These are phyloP conservation scores for Parascotia fuliginaria DNA, from an alignment of 2,888 invertebrate species.

Conservation along the genomic window DNA sequence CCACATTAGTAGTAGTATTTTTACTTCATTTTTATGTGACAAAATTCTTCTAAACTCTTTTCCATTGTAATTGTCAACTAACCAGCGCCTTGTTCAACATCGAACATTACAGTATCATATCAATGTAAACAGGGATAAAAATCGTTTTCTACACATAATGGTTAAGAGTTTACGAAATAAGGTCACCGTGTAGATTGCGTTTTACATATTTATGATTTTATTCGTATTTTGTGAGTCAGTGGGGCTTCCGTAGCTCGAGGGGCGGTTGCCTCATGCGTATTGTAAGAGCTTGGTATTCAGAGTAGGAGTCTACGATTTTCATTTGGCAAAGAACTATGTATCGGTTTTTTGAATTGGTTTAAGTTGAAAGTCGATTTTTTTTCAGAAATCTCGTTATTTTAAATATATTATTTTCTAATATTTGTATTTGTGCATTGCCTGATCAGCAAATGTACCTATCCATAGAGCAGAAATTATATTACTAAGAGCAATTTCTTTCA, in stretches of 20 bases:
- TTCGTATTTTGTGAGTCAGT: conserved; percentile 41
- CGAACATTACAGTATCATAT: background rate
- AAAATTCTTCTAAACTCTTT: background rate
- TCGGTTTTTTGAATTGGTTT: background rate
- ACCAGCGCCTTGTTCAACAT: background rate
- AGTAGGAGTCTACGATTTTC: background rate
- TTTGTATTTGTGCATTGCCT: too few relatives aligned
- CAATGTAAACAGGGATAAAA: background rate
- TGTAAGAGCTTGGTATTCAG: conserved; percentile 18
- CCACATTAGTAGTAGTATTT: too few relatives aligned
- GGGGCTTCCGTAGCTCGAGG: conserved; percentile 20
- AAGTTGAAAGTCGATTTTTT: too few relatives aligned
- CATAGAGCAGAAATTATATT: too few relatives aligned
- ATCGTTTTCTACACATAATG: conserved; percentile 20
- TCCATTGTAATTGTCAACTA: background rate
- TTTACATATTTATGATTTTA: conserved; percentile 39
- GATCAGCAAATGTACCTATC: too few relatives aligned
- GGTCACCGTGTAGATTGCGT: conserved; percentile 34
- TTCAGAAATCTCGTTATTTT: too few relatives aligned
- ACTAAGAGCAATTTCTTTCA: too few relatives aligned
- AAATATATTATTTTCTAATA: too few relatives aligned
- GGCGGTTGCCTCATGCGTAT: conserved; percentile 10
- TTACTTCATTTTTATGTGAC: background rate
- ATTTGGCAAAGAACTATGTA: background rate
- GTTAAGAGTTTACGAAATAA: conserved; percentile 15